Conservation (phyloP, 2,888 invertebrate species). For the Ecliptopera silaceata region DNA sequence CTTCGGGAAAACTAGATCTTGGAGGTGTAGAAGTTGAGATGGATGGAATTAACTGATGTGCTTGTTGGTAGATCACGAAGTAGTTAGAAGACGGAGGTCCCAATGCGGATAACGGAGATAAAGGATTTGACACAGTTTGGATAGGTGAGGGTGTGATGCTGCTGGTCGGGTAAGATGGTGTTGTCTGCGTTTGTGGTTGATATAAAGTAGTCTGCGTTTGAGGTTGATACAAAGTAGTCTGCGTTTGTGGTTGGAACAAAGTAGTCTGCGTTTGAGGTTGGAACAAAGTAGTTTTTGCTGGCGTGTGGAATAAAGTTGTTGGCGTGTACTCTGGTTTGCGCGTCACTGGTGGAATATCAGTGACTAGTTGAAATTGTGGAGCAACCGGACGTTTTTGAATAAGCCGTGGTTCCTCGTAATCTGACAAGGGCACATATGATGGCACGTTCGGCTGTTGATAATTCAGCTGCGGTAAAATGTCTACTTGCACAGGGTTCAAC, state of each 20-base stretch:
- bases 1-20: conserved; percentile 24
- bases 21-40: conserved; percentile 23
- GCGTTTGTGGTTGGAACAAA: conserved; percentile 8
- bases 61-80: conserved; percentile 55
- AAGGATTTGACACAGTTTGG: conserved; percentile 7
- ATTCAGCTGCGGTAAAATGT: conserved; percentile 14
- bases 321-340: conserved; percentile 4
- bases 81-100: conserved; percentile 34
- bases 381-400: background rate
- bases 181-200: conserved; percentile 9
- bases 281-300: conserved; percentile 10
- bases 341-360: conserved; percentile 14
- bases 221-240: conserved; percentile 1
- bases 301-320: too few relatives aligned
- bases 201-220: conserved; percentile 6
- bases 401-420: conserved; percentile 2
- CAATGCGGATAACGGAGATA: background rate
- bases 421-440: conserved; percentile 4
- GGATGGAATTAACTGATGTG: conserved; percentile 44
- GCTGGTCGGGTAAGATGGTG: background rate
- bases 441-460: conserved; percentile 15
- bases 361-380: conserved; percentile 11
- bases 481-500: conserved; percentile 10
- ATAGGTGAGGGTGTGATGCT: conserved; percentile 1
- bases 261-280: conserved; percentile 11